Evolutionary conservation across 2,888 invertebrate species (phyloP).

Genomic region (Pyrrhosoma nymphula): DNA sequence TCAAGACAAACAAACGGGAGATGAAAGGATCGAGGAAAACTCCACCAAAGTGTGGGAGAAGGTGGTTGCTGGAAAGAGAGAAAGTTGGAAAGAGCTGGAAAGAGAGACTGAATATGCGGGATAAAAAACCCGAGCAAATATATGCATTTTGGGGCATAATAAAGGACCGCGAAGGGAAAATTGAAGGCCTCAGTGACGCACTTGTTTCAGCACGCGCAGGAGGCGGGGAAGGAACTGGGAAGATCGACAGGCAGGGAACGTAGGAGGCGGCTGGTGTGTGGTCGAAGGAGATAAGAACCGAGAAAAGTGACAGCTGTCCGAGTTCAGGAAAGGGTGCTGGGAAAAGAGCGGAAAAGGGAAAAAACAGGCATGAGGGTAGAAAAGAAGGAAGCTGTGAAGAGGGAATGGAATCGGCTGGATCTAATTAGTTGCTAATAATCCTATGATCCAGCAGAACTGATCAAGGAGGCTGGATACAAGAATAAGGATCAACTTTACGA

Average conservation of each 20-base stretch:
- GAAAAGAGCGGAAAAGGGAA: background rate
- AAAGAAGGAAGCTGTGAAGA: too few species aligned
- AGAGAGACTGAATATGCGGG: background rate
- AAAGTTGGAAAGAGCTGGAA: background rate
- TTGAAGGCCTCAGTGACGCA: background rate
- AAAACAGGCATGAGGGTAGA: background rate
- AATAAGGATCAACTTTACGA: too few species aligned
- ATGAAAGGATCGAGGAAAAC: background rate
- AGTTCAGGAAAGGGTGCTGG: background rate
- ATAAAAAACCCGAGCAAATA: background rate
- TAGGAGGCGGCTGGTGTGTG: background rate
- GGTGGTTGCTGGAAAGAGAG: background rate
- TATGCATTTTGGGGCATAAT: background rate
- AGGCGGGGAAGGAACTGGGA: background rate
- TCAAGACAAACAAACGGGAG: background rate
- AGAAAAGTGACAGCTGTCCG: constrained; percentile 36
- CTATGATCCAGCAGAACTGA: too few species aligned
- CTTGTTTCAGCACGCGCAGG: background rate
- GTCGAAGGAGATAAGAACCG: background rate
- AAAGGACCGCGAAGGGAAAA: background rate
- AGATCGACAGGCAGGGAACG: background rate
- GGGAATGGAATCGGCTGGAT: too few species aligned
- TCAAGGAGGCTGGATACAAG: too few species aligned
- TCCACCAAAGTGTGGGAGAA: background rate
- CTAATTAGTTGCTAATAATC: too few species aligned